Evolutionary conservation across 2,113 vertebrate genomes (phyloP), one percentile per base, ranked within the genome.

Genomic region (Albula goreensis): DNA sequence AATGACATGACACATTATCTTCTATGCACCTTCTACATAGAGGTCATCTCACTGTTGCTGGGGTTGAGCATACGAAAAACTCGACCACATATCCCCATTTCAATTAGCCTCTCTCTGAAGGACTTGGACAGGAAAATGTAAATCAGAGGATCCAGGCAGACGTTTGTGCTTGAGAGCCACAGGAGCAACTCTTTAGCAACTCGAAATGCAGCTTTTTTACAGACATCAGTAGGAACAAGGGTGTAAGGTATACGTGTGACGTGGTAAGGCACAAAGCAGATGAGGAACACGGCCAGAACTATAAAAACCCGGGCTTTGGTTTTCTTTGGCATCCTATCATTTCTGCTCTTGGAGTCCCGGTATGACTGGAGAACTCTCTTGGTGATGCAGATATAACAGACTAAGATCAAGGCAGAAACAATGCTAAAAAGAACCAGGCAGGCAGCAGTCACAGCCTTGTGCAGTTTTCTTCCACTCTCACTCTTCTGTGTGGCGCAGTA

Each of bases 351-450:
- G 13, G 95, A 96, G 11, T 91, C 89, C 51, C 90, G 90, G 91
- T 95, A 95, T 0, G 96, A 96, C 87, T 95, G 89, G 66, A 94
- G 95, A 19, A 96, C 95, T 84, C 94, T 96, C 88, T 91, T 94
- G 90, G 94, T 95, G 88, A 96, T 96, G 89, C 95, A 93, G 0
- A 93, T 94, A 90, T 96, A 96, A 89, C 95, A 96, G 41, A 95
- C 78, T 5, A 91, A 87, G 93, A 96, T 95, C 88, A 95, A 80
- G 4, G 87, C 88, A 77, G 96, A 82, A 0, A 94, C 95, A 3
- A 93, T 92, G 94, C 94, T 96, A 84, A 96, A 95, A 86, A 95
- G 81, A 52, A 95, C 90, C 94, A 96, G 88, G 87, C 93, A 93
- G 90, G 95, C 31, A 94, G 85, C 95, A 95, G 91, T 90, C 94